Percentiles rank a stretch among this genome's conserved stretches.
Evolutionary conservation across 2,797 vertebrate species (phyloP).

Genomic region (Myripristis jacobus): DNA sequence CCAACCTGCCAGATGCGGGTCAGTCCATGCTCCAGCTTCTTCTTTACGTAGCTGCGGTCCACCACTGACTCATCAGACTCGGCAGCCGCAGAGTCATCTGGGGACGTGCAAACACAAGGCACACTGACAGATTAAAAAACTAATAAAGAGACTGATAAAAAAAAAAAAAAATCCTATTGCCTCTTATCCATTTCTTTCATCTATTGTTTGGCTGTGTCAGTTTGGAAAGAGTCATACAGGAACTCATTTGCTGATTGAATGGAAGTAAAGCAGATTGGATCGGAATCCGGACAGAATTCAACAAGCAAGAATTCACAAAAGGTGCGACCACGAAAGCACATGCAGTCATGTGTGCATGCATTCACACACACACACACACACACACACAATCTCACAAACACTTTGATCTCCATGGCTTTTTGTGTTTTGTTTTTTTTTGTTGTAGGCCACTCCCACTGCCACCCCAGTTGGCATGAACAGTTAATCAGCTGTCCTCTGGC

Average conservation of each 20-base stretch:
- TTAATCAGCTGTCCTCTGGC: no score
- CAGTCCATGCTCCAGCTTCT: constrained; percentile 97
- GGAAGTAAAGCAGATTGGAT: background rate
- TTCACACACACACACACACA: no score
- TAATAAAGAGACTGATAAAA: background rate
- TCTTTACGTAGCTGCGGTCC: constrained; percentile 95
- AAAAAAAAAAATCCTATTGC: constrained; percentile 3
- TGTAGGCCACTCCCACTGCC: no score
- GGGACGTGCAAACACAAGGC: constrained; percentile 55
- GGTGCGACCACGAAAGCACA: no score
- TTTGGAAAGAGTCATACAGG: background rate
- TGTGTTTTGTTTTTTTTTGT: no score
- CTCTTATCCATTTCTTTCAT: background rate
- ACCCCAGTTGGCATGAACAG: no score
- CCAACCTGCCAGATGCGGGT: constrained; percentile 97
- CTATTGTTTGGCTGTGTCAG: background rate
- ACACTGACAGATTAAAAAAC: constrained; percentile 7
- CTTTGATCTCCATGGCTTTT: no score
- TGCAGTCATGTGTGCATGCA: no score
- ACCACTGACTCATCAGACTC: constrained; percentile 89
- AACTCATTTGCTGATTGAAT: constrained; percentile 20
- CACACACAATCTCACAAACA: no score
- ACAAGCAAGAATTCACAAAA: no score
- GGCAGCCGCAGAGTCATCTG: constrained; percentile 83
- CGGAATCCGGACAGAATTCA: background rate